phyloP scores from a whole-genome alignment of 2,888 invertebrate genomes.

The Nephrotoma appendiculata region DNA sequence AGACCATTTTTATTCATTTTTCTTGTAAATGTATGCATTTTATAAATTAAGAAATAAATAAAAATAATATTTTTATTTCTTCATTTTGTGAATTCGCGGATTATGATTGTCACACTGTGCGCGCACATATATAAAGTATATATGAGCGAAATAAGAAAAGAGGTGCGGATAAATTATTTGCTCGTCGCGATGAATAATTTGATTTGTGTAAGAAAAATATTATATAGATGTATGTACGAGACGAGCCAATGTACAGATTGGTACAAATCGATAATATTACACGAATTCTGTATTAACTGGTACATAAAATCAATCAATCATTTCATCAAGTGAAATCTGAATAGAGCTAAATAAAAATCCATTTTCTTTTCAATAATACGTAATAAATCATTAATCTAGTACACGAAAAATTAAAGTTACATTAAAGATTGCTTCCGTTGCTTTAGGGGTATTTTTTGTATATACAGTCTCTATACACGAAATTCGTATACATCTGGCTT shows the following conservation, averaged over 20 bases:
- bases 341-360: not conserved
- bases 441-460: not conserved
- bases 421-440: not conserved
- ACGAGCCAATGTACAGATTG: not conserved
- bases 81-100: not conserved
- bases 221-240: not conserved
- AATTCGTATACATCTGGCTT: no score
- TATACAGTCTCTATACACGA: not conserved
- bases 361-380: not conserved
- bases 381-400: not conserved
- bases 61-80: not conserved
- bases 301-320: not conserved
- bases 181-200: not conserved
- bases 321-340: not conserved
- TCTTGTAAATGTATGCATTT: not conserved
- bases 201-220: not conserved
- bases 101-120: not conserved
- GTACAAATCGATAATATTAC: not conserved
- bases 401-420: not conserved
- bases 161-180: not conserved
- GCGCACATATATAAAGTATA: not conserved
- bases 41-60: not conserved
- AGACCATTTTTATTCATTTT: not conserved
- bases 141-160: not conserved
- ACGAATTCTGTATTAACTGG: not conserved